A percentile compares a stretch with the other conserved stretches of the same genome.
These are phyloP conservation scores for Agapornis canus DNA, from an alignment of 2,797 vertebrate species.

Conservation along the genomic window DNA sequence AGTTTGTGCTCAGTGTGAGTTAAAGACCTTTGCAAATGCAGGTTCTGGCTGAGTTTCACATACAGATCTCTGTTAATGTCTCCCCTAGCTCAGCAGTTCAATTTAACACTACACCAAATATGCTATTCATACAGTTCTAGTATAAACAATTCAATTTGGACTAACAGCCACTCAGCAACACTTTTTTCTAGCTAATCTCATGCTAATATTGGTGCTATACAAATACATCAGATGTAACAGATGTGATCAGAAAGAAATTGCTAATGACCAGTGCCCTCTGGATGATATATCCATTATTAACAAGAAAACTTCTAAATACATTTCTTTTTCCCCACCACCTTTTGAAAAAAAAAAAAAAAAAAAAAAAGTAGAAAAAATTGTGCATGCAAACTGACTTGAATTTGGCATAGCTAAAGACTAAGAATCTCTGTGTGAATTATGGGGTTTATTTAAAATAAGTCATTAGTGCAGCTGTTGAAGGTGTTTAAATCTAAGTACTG, in stretches of 20 bases:
- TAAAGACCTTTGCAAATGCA: conserved; percentile 4
- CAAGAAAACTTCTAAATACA: background rate
- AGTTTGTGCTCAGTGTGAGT: background rate
- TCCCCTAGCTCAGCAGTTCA: background rate
- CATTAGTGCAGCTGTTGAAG: background rate
- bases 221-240: background rate
- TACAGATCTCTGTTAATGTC: background rate
- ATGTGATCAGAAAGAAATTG: background rate
- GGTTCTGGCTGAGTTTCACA: background rate
- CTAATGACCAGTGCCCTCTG: background rate
- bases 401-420: background rate
- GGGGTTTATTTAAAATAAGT: background rate
- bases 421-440: background rate
- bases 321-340: background rate
- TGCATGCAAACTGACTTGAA: background rate
- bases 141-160: conserved; percentile 9
- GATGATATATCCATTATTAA: background rate
- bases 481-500: background rate
- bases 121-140: background rate
- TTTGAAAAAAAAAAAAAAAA: background rate
- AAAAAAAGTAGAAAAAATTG: background rate
- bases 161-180: background rate
- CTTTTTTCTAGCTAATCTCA: background rate
- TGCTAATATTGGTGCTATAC: background rate
- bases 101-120: background rate